These are phyloP conservation scores for Pluvialis apricaria DNA, from an alignment of 2,113 vertebrate genomes.

Conservation along the genomic window DNA sequence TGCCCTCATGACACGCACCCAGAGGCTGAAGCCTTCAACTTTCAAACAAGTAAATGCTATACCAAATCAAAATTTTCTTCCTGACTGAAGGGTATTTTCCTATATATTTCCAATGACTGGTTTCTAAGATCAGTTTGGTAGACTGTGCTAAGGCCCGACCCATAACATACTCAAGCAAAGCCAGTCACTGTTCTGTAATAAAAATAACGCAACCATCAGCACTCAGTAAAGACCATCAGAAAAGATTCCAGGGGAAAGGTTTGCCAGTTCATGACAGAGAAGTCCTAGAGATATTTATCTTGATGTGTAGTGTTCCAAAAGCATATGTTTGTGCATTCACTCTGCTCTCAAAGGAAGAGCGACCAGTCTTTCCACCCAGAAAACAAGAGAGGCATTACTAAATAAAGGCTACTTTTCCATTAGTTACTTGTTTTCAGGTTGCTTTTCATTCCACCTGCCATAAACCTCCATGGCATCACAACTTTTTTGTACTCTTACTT, in stretches of 20 bases:
- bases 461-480: neutral
- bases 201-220: neutral
- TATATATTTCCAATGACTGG: neutral
- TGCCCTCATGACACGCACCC: neutral
- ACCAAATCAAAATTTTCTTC: neutral
- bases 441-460: neutral
- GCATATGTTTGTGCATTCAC: neutral
- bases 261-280: neutral
- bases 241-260: neutral
- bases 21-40: neutral
- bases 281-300: neutral
- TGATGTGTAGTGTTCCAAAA: neutral
- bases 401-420: neutral
- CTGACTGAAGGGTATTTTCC: neutral
- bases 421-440: neutral
- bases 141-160: accelerated
- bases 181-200: neutral
- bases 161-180: neutral
- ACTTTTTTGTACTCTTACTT: neutral
- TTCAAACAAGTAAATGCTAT: neutral
- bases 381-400: neutral
- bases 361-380: neutral
- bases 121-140: neutral
- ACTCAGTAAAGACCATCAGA: neutral
- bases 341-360: neutral